phyloP scores from a whole-genome alignment of 2,888 invertebrate genomes.

The Apantesis nais region DNA sequence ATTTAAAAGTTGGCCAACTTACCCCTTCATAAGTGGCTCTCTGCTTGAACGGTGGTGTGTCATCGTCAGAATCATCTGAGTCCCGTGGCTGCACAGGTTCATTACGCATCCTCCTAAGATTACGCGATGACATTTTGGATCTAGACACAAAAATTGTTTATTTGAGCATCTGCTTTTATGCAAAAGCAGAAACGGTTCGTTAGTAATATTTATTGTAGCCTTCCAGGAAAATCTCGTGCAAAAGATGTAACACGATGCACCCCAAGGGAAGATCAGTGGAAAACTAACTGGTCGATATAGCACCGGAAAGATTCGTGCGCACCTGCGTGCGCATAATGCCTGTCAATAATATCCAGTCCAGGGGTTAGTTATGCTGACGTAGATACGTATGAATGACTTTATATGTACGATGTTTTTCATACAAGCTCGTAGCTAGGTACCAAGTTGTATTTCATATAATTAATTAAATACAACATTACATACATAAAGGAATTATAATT shows the following conservation, averaged over 20 bases:
- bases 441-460: no score
- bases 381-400: no score
- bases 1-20: slow-evolving; percentile 16
- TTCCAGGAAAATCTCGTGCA: background rate
- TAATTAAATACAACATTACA: no score
- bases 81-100: slow-evolving; percentile 45
- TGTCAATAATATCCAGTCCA: slow-evolving; percentile 5
- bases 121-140: slow-evolving; percentile 43
- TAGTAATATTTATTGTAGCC: background rate
- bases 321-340: slow-evolving; percentile 18
- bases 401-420: no score
- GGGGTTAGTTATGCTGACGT: no score
- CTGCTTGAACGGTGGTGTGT: slow-evolving; percentile 37
- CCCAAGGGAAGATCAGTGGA: background rate
- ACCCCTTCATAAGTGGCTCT: slow-evolving; percentile 34
- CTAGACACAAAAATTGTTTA: slow-evolving; percentile 1
- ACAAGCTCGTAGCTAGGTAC: no score
- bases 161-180: background rate
- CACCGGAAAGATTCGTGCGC: background rate
- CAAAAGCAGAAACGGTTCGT: background rate
- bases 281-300: background rate
- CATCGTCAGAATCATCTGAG: slow-evolving; percentile 57
- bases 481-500: no score
- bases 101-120: slow-evolving; percentile 51
- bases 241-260: slow-evolving; percentile 1